A percentile compares a stretch with the other conserved stretches of the same genome.
Conservation (phyloP, 2,797 vertebrate genomes). For the Argya squamiceps region DNA sequence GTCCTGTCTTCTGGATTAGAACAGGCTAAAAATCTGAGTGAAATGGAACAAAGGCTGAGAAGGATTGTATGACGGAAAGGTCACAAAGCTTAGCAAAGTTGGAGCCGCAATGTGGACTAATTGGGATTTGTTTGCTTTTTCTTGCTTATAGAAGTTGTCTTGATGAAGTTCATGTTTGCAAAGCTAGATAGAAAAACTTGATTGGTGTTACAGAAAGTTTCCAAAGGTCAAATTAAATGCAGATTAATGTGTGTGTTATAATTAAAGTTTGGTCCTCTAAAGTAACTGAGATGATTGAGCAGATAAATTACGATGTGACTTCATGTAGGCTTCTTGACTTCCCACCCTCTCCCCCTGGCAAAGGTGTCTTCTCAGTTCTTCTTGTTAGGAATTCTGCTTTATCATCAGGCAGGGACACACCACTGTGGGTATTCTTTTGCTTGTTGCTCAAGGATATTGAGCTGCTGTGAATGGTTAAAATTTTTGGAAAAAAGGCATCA, state of each 20-base stretch:
- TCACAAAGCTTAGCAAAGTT: not conserved
- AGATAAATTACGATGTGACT: not conserved
- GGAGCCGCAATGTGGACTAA: not conserved
- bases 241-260: rapidly evolving
- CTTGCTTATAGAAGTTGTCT: not conserved
- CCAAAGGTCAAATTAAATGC: not conserved
- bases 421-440: not conserved
- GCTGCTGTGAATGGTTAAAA: not conserved
- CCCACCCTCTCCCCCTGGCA: not conserved
- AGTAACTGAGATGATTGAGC: not conserved
- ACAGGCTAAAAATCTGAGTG: not conserved
- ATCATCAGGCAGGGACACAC: not conserved
- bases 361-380: not conserved
- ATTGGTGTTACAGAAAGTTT: not conserved
- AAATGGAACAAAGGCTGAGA: not conserved
- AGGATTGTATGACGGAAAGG: not conserved
- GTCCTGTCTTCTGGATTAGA: not conserved
- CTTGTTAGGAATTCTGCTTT: not conserved
- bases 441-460: not conserved
- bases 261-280: not conserved
- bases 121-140: not conserved
- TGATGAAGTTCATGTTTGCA: not conserved
- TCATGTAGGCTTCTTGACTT: not conserved
- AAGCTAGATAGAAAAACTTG: not conserved
- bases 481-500: not conserved